Conservation (phyloP, 2,113 vertebrate species). For the Colius striatus region DNA sequence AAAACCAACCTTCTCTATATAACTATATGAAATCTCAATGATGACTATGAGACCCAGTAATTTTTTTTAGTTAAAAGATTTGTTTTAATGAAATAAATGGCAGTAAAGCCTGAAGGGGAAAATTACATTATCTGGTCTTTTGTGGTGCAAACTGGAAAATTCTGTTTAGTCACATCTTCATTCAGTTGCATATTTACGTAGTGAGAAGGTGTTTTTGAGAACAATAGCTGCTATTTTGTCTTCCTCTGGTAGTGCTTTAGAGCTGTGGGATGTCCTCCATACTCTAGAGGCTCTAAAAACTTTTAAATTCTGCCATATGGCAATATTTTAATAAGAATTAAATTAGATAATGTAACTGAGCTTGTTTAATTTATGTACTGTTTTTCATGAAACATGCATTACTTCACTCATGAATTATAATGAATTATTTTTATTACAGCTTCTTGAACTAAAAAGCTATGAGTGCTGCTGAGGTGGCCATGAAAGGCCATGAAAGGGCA, state of each 20-base stretch:
- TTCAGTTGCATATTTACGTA: accelerated
- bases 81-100: not conserved
- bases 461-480: not conserved
- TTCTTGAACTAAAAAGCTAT: not conserved
- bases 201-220: not conserved
- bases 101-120: not conserved
- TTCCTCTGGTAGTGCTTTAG: not conserved
- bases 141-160: not conserved
- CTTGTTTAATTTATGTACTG: slow-evolving; percentile 8
- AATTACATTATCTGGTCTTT: not conserved
- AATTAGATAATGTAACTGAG: not conserved
- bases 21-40: not conserved
- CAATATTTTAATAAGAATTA: not conserved
- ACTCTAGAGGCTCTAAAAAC: not conserved
- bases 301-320: not conserved
- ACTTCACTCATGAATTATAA: not conserved
- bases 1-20: not conserved
- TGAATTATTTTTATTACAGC: slow-evolving; percentile 24
- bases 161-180: not conserved
- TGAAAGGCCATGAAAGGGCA: not conserved
- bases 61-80: not conserved
- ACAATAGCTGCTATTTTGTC: not conserved
- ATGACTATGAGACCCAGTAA: not conserved
- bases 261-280: not conserved
- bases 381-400: not conserved